Base-by-base conservation (phyloP, 2,888 invertebrate genomes). In the Choristoneura rosaceana region DNA sequence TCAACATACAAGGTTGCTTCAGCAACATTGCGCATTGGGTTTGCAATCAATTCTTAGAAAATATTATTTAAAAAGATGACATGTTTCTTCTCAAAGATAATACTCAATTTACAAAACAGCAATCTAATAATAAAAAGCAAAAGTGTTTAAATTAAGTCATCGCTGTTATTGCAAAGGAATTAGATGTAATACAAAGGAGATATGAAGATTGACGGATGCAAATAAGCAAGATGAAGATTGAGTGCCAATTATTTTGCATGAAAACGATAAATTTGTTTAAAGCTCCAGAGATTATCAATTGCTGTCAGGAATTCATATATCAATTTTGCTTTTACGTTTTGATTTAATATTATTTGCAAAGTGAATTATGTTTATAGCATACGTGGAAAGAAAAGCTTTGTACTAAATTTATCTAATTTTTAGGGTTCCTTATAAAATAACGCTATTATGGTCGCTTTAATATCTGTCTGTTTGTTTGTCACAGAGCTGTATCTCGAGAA, bases 201-300 rank as follows among this genome's bases (percentile, higher is more conserved):
- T 61, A 64, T 73, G 47, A 69, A 69, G 69, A 73, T 59, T 60
- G 73, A 60, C 64, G 43, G 50, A 59, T 64, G 59, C 64, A 64
- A 73, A 73, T 60, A 60, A n/a, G n/a, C 43, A 25, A 33, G 59
- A 73, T 73, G 73, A 73, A 73, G 73, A 73, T 60, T 68, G 73
- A 69, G 64, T 64, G 68, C 15, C 68, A 69, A 69, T 69, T 73
- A 69, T 58, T 62, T 68, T 58, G 58, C 34, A 62, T 63, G 66
- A 71, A 67, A 62, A 67, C 67, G 71, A 71, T 62, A 62, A 71
- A 67, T 62, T 38, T 71, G 45, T 58, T 55, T 52, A 67, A 62
- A 62, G 62, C 62, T 38, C 38, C 47, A 33, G 38, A 25, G 50
- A 64, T 64, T 59, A 47, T 15, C 65, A 47, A 67, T 62, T 67